phyloP scores from a whole-genome alignment of 2,888 invertebrate genomes.

The Sturmia bella region DNA sequence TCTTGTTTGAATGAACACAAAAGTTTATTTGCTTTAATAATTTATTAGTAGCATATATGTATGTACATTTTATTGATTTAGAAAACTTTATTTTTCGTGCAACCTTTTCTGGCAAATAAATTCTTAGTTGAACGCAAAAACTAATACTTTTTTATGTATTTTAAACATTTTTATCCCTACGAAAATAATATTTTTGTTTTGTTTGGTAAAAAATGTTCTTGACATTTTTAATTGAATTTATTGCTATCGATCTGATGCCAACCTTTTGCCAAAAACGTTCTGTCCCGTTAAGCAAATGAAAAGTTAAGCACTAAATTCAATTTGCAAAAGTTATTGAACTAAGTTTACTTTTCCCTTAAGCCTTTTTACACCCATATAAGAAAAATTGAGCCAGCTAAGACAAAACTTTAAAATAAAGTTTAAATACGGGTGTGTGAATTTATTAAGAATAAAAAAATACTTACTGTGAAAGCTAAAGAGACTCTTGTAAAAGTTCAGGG shows the following conservation, averaged over 20 bases:
- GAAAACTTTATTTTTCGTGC: slow-evolving; percentile 31
- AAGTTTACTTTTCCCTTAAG: slow-evolving; percentile 48
- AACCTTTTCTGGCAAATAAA: slow-evolving; percentile 18
- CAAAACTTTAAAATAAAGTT: too few relatives aligned
- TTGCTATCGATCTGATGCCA: slow-evolving; percentile 67
- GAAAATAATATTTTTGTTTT: slow-evolving; percentile 4
- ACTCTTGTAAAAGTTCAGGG: too few relatives aligned
- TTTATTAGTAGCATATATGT: too few relatives aligned
- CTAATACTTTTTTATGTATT: slow-evolving; percentile 18
- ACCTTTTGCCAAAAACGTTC: slow-evolving; percentile 54
- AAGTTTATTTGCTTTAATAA: too few relatives aligned
- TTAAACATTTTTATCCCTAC: slow-evolving; percentile 6
- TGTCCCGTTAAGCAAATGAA: slow-evolving; percentile 4
- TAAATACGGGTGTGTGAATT: too few relatives aligned
- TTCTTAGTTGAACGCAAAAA: slow-evolving; percentile 10
- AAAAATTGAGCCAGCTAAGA: background rate
- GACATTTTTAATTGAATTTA: slow-evolving; percentile 69
- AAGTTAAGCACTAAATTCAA: slow-evolving; percentile 62
- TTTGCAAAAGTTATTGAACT: slow-evolving; percentile 58
- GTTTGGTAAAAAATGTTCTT: slow-evolving; percentile 52
- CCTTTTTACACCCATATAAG: slow-evolving; percentile 52
- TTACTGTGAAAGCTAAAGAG: too few relatives aligned
- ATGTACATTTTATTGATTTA: too few relatives aligned
- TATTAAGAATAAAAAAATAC: too few relatives aligned
- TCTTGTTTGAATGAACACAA: too few relatives aligned